Evolutionary conservation across 2,113 vertebrate genomes (phyloP).

Genomic region (Cavia porcellus): DNA sequence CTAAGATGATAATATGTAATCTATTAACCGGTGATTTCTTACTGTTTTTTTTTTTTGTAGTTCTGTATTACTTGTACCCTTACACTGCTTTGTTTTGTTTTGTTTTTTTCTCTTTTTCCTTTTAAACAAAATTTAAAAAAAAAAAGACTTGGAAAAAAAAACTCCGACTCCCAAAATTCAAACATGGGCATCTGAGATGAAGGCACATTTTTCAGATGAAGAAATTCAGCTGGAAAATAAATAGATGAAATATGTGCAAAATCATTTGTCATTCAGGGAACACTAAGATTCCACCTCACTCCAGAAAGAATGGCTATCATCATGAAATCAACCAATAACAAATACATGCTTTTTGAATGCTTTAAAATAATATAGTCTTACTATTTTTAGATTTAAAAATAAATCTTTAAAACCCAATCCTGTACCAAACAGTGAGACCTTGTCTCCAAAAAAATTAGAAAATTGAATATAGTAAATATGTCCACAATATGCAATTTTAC

Average conservation of each 20-base stretch:
- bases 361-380: neutral
- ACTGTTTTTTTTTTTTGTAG: too few relatives aligned
- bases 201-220: neutral
- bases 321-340: neutral
- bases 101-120: too few relatives aligned
- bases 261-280: neutral
- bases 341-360: neutral
- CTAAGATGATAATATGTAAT: too few relatives aligned
- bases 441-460: too few relatives aligned
- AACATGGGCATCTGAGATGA: neutral
- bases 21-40: too few relatives aligned
- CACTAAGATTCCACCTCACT: neutral
- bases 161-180: neutral
- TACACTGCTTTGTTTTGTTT: too few relatives aligned
- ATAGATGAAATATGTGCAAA: neutral
- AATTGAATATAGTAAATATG: too few relatives aligned
- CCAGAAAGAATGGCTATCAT: neutral
- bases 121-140: too few relatives aligned
- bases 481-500: too few relatives aligned
- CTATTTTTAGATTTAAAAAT: neutral
- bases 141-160: too few relatives aligned
- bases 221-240: neutral
- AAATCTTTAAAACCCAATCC: neutral
- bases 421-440: too few relatives aligned
- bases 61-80: too few relatives aligned